Conservation (phyloP, 2,797 vertebrate genomes). For the Echeneis naucrates region DNA sequence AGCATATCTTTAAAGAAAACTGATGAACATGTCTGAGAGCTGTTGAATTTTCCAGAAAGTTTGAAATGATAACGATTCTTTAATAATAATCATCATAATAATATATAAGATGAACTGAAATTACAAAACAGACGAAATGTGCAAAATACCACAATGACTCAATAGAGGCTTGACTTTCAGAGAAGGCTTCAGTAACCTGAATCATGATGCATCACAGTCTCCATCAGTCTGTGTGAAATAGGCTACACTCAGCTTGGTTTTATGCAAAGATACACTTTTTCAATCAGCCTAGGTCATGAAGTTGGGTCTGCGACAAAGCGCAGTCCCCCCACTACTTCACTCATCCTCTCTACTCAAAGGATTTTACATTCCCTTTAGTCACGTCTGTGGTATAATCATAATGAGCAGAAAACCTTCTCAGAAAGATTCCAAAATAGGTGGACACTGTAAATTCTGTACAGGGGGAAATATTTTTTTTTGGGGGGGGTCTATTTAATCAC, state of each 20-base stretch:
- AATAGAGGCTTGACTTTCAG: too few species aligned
- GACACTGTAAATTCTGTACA: background rate
- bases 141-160: background rate
- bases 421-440: background rate
- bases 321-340: background rate
- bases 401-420: background rate
- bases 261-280: conserved; percentile 37
- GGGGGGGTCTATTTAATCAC: background rate
- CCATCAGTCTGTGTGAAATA: too few species aligned
- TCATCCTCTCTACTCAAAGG: background rate
- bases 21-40: background rate
- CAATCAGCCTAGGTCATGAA: conserved; percentile 21
- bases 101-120: background rate
- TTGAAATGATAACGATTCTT: background rate
- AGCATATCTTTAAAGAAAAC: conserved; percentile 13
- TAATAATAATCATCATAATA: background rate
- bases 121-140: background rate
- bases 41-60: background rate
- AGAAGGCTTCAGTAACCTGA: background rate
- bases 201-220: background rate
- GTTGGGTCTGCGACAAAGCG: conserved; percentile 2
- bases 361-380: background rate
- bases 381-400: background rate
- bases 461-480: background rate
- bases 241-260: conserved; percentile 3